These are phyloP conservation scores for Epinephelus malabaricus DNA, from an alignment of 2,797 vertebrate genomes.

Conservation along the genomic window DNA sequence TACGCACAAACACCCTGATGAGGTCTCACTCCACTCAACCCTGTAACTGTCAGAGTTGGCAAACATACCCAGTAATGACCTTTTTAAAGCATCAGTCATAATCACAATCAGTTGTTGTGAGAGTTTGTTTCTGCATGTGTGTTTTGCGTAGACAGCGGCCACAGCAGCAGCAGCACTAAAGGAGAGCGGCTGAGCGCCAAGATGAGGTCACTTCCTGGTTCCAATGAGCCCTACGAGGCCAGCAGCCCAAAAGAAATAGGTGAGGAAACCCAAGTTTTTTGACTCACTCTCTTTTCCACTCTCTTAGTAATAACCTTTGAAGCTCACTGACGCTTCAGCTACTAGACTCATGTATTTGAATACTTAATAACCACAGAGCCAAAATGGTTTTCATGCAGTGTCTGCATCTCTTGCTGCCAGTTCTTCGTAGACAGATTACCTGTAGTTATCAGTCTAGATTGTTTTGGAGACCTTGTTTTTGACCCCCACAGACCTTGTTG, in stretches of 20 bases:
- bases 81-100: background rate
- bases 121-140: conserved; percentile 16
- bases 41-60: conserved; percentile 5
- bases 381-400: too few relatives aligned
- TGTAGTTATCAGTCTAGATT: too few relatives aligned
- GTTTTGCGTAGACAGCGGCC: conserved; percentile 87
- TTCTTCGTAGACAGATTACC: too few relatives aligned
- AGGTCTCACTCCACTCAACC: too few relatives aligned
- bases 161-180: conserved; percentile 87
- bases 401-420: too few relatives aligned
- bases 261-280: conserved; percentile 72
- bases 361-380: too few relatives aligned
- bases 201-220: conserved; percentile 90
- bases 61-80: background rate
- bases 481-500: too few relatives aligned
- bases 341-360: too few relatives aligned
- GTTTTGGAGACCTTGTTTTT: too few relatives aligned
- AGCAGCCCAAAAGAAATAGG: conserved; percentile 92
- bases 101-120: background rate
- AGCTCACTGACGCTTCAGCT: too few relatives aligned
- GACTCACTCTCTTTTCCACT: too few relatives aligned
- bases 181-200: conserved; percentile 91
- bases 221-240: conserved; percentile 93
- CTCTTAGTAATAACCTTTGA: too few relatives aligned
- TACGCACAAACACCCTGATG: background rate